Conservation (phyloP, 2,797 vertebrate genomes). For the Paguma larvata region DNA sequence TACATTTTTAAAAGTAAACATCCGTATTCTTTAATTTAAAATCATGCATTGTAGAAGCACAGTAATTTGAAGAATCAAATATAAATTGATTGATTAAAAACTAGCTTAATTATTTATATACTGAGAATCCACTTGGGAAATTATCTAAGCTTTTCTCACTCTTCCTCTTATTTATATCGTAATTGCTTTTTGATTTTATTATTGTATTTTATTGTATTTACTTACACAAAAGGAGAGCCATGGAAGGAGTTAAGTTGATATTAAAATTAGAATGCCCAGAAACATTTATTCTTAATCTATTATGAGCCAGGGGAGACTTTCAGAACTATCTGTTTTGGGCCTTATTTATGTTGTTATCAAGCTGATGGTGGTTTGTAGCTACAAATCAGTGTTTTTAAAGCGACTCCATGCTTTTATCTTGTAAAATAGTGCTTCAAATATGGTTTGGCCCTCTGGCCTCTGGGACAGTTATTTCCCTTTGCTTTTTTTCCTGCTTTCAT, state of each 20-base stretch:
- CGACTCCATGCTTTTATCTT: neutral
- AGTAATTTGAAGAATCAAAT: conserved; percentile 59
- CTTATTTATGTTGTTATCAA: conserved; percentile 7
- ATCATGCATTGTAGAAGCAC: neutral
- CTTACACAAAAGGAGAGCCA: conserved; percentile 35
- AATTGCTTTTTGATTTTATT: conserved; percentile 45
- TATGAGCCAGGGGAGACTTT: neutral
- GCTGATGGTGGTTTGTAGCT: neutral
- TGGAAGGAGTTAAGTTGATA: conserved; percentile 43
- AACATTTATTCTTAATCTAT: conserved; percentile 22
- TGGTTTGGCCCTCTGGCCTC: conserved; percentile 1
- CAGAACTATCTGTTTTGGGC: neutral
- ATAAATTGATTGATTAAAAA: neutral
- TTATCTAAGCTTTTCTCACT: conserved; percentile 19
- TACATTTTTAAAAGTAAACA: conserved; percentile 14
- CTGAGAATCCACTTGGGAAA: neutral
- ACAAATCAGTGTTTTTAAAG: conserved; percentile 58
- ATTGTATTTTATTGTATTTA: conserved; percentile 16
- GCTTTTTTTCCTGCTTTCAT: conserved; percentile 32
- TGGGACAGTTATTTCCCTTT: neutral
- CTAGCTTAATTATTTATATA: conserved; percentile 36
- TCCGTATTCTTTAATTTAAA: conserved; percentile 59
- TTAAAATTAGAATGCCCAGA: conserved; percentile 58
- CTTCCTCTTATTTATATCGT: neutral
- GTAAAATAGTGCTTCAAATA: neutral